Evolutionary conservation across 1,140 invertebrate genomes (phyloP), one percentile per base, ranked within the genome.

Genomic region (Aradophagus sp.): DNA sequence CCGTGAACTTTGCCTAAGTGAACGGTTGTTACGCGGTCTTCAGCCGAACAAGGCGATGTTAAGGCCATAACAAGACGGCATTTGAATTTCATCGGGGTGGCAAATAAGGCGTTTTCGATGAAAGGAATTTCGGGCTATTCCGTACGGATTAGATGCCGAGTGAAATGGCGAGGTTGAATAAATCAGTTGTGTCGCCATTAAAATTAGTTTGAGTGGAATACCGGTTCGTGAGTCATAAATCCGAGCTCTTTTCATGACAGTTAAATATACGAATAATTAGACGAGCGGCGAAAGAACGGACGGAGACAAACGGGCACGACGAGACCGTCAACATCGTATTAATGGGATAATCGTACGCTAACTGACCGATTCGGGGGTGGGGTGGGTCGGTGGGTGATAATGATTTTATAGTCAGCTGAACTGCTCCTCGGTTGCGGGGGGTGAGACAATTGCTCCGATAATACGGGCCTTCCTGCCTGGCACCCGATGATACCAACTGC

Each of bases 401-500:
- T 84, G 82, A 84, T 84, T 84, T 84, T 83, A 84, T 84, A 82
- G 81, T 84, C 69, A 81, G 74, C 78, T 80, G 75, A 81, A 82
- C 77, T 61, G 70, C 41, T 73, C 66, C 56, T 69, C 62, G 75
- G 67, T 70, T 62, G 73, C 71, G 73, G 78, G 76, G 67, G 76
- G 81, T 80, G 81, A 83, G 83, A 84, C 83, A 84, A 84, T 84
- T 84, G 82, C 80, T 74, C 74, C 79, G 82, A 84, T 85, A 85
- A 84, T 84, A 83, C 82, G 80, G 77, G 80, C 75, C 83, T 84
- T 84, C 83, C 83, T 84, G 81, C 83, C 82, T 84, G 82, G 81
- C 81, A 84, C 83, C 81, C 82, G 77, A 79, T 84, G 82, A 84
- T 84, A 83, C 82, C 80, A 77, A 81, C 77, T 76, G 77, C 79